phyloP scores from a whole-genome alignment of 2,113 vertebrate species.

The Perca fluviatilis region DNA sequence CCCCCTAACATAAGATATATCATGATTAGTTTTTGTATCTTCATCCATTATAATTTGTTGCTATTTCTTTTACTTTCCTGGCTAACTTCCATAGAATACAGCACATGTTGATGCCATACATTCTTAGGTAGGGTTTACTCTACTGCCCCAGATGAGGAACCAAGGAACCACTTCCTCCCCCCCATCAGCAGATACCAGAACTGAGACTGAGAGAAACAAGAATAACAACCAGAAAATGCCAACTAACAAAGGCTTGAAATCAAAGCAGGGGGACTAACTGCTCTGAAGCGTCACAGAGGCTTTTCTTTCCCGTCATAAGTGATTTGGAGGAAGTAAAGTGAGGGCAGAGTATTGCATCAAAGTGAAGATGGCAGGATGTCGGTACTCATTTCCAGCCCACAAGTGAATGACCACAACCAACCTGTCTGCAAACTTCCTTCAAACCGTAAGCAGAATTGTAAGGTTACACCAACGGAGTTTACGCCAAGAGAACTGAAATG shows the following conservation, averaged over 20 bases:
- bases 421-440: too few relatives aligned
- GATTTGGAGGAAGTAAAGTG: background rate
- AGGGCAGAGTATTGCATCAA: background rate
- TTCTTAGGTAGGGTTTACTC: too few relatives aligned
- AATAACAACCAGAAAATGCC: background rate
- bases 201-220: background rate
- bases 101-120: background rate
- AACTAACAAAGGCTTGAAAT: background rate
- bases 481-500: background rate
- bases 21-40: background rate
- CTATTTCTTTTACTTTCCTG: background rate
- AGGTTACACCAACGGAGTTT: background rate
- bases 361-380: background rate
- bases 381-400: background rate
- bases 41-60: background rate
- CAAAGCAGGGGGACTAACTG: background rate
- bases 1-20: too few relatives aligned
- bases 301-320: background rate
- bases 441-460: background rate
- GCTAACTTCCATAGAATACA: background rate
- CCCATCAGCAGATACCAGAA: too few relatives aligned
- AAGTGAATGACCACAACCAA: background rate
- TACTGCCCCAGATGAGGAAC: background rate
- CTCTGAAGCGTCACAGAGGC: background rate
- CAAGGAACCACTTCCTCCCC: too few relatives aligned